Base-by-base conservation (phyloP, 2,113 vertebrate genomes). In the Hassar affinis region DNA sequence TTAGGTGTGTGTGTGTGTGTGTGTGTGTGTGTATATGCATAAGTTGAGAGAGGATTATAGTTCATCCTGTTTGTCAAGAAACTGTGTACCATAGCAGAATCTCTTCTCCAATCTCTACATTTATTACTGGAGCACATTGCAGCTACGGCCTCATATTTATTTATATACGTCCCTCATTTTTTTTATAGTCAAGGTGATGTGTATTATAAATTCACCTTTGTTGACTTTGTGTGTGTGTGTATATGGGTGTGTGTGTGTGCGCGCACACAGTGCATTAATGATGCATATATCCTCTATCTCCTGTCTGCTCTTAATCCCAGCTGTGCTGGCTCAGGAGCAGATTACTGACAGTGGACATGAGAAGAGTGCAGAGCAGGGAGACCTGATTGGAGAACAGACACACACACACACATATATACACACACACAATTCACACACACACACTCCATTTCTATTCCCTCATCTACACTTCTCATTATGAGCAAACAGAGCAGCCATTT, bases 271-370 rank as follows among this genome's bases (percentile, higher is more conserved):
- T 38, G 88, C 90, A 92, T 92, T 92, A 94, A 93, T 93, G 93
- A 93, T 88, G 88, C 90, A 91, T 91, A 91, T 88, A 92, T 92
- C 92, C 91, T 90, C 90, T 82, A 76, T 92, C 93, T 93, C 87
- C 92, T 92, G 90, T 88, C 84, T 51, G 89, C 91, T 88, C 92
- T 89, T 94, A 94, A 95, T 94, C 92, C 92, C 90, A 91, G 89
- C 90, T 91, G 88, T 89, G 88, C 92, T 92, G 92, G 91, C 92
- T 93, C 91, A 93, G 92, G 90, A 92, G 88, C 90, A 93, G 90
- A 93, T 94, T 92, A 94, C 90, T 91, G 90, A 89, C 91, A 89
- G 90, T 89, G 89, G 89, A 93, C 90, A 91, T 91, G 89, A 91
- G 90, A 80, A 87, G 86, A 90, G 89, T 90, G 85, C 86, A 84